phyloP scores from a whole-genome alignment of 2,888 invertebrate species.

The Adineta ricciae region DNA sequence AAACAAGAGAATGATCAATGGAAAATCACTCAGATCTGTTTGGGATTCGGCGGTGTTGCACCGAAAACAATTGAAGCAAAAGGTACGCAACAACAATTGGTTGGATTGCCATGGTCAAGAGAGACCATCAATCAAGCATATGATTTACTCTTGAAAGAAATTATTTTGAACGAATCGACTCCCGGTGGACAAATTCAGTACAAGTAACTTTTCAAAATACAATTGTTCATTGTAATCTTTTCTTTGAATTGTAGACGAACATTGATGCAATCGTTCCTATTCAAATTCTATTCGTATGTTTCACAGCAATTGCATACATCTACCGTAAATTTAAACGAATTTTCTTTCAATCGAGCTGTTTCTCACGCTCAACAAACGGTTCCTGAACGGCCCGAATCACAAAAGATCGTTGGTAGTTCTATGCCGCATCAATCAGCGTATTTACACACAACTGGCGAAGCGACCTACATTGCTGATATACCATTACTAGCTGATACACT shows the following conservation, averaged over 20 bases:
- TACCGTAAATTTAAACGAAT: not conserved
- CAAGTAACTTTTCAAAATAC: constrained; percentile 53
- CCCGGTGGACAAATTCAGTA: not conserved
- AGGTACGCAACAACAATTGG: constrained; percentile 58
- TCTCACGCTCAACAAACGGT: constrained; percentile 49
- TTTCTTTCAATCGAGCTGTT: not conserved
- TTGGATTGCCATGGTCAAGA: constrained; percentile 58
- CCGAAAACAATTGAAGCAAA: constrained; percentile 67
- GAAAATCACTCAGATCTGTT: constrained; percentile 57
- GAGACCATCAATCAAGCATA: constrained; percentile 50
- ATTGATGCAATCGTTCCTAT: constrained; percentile 40
- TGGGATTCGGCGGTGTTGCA: constrained; percentile 88
- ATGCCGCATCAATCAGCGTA: constrained; percentile 68
- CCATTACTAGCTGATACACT: constrained; percentile 56
- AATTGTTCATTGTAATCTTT: too few relatives aligned
- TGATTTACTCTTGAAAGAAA: not conserved
- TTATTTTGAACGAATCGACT: not conserved
- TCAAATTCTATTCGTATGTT: constrained; percentile 54
- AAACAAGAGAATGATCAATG: constrained; percentile 36
- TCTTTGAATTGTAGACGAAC: not conserved
- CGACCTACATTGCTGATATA: constrained; percentile 73
- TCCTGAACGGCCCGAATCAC: constrained; percentile 40
- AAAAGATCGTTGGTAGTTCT: constrained; percentile 69
- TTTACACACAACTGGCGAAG: constrained; percentile 81
- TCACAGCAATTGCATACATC: not conserved